Evolutionary conservation across 2,113 vertebrate genomes (phyloP).

Genomic region (Platycercus adscitus): DNA sequence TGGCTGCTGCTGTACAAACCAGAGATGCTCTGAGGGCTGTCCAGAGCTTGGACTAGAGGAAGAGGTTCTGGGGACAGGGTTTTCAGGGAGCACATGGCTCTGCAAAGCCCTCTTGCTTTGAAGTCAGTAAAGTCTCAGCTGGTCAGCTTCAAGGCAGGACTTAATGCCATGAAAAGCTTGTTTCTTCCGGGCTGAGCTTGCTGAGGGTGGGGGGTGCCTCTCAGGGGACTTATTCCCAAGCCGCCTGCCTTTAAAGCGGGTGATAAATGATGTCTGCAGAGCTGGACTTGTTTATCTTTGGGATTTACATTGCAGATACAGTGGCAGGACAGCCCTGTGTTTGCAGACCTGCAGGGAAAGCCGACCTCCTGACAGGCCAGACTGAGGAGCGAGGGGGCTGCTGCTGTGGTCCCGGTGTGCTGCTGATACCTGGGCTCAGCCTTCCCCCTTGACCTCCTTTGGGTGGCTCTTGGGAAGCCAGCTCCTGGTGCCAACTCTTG

Average conservation of each 20-base stretch:
- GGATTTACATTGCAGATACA: conserved; percentile 32
- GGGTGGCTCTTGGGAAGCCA: neutral
- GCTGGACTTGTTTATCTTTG: conserved; percentile 52
- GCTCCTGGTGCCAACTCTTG: neutral
- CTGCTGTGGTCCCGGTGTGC: neutral
- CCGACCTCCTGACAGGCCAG: neutral
- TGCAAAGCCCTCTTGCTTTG: neutral
- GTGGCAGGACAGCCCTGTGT: neutral
- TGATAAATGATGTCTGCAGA: conserved; percentile 60
- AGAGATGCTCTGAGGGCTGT: fast-evolving
- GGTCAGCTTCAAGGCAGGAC: neutral
- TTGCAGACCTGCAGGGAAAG: neutral
- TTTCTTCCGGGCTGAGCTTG: neutral
- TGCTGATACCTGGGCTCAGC: neutral
- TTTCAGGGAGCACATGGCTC: neutral
- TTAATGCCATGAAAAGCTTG: neutral
- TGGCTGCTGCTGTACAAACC: fast-evolving
- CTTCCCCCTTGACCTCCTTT: neutral
- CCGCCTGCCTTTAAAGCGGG: neutral
- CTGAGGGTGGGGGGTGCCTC: neutral
- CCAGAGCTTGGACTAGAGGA: neutral
- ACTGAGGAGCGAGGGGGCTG: neutral
- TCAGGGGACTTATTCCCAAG: neutral
- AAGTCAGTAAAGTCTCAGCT: neutral
- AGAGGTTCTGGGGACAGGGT: neutral